Base-by-base conservation (phyloP, 2,888 invertebrate species). In the Oxytorus armatus region DNA sequence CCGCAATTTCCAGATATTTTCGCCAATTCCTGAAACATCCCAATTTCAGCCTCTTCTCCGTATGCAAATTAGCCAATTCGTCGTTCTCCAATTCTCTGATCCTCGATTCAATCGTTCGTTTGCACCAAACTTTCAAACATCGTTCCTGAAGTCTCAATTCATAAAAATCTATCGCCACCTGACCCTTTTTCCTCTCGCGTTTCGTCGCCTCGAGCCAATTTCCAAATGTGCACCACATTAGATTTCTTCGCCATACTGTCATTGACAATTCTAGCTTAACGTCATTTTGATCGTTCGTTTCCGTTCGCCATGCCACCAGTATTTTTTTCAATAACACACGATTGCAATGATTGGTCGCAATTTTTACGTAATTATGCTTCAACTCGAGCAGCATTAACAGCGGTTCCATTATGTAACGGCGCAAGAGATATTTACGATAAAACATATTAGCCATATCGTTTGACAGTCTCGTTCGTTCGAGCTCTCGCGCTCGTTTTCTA, bases 91-190 rank as follows among this genome's bases (percentile, higher is more conserved):
- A 33, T 1, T 70, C 36, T 11, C 81, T 39, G 57, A 92, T 89
- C 85, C 92, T 93, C 42, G 93, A 86, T 23, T 93, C 87, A 4
- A 91, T 88, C 0, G 93, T 90, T 18, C 92, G 92, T 53, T 91
- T 89, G 1, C 92, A 89, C 92, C 95, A 95, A 75, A 91, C 91
- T 39, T 92, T 91, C 63, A 95, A 94, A 59, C 92, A 92, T 49
- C 92, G 86, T 63, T 94, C 93, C 55, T 92, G 92, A n/a, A 95
- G 86, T 83, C 93, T 94, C 73, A 95, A 92, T 79, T 96, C 95
- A 84, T 94, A 94, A 90, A 95, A 95, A 89, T 96, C 96, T 72
- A 94, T 93, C 1, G 96, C 96, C 0, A 96, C 95, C 92, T 95
- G 95, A 86, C 93, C 92, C 88, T 95, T 94, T 82, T 94, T 92